Base-by-base conservation (phyloP, 2,888 invertebrate species). In the Drosophila nigricruria region DNA sequence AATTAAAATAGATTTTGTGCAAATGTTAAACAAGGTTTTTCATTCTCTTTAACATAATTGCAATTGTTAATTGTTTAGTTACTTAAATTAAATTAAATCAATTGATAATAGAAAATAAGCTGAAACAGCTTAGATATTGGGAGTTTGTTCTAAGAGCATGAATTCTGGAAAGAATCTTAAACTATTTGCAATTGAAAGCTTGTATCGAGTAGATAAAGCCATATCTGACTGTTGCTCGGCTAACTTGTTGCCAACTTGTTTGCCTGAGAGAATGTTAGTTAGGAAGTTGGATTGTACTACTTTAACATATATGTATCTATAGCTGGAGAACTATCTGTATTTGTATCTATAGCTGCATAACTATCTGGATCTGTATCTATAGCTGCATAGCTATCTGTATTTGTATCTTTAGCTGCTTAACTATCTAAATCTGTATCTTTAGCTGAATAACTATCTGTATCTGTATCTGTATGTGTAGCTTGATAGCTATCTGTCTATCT, bases 1-100 rank as follows among this genome's bases (percentile, higher is more conserved):
- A 70, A 59, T 70, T 59, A 43, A 70, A 59, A 20, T 32, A 20
- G 20, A 38, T 49, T 30, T 36, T 58, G 25, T 18, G 58, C 45
- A 34, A 16, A n/a, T 57, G 43, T 34, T 43, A 4, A 45, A 36
- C 58, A 36, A 36, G 49, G 14, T 3, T 40, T 60, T 25, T 10
- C 16, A 16, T 4, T 9, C 27, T 30, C 18, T 14, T 57, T 25
- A 20, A 30, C 40, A 30, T 56, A 20, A 30, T 42, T 42, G 20
- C 36, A 53, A 53, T 52, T 56, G 30, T 16, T 42, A 56, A 56
- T 42, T 56, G 32, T 54, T 54, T 27, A 25, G n/a, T 9, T 27
- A 25, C 12, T 38, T 3, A 20, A 20, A 47, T 47, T 10, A 5
- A 47, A 47, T 47, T 2, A 18, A 2, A 10, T n/a, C 5, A 47